These are phyloP conservation scores for Drosophila baimaii DNA, from an alignment of 1,140 invertebrate genomes.

Conservation along the genomic window DNA sequence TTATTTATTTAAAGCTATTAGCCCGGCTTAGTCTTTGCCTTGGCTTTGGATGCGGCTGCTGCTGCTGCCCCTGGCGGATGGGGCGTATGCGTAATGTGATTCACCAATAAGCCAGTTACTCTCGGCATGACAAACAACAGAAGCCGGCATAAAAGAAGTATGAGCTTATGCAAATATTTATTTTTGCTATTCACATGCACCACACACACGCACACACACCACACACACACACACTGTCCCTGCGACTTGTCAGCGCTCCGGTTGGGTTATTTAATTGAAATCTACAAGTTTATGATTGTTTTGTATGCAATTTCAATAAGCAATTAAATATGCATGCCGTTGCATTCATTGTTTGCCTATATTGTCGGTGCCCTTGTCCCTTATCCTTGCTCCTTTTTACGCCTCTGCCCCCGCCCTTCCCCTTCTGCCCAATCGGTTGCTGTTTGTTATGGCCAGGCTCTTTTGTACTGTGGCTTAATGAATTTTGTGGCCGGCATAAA, in stretches of 20 bases:
- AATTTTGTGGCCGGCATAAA: slow-evolving; percentile 66
- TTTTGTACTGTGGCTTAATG: slow-evolving; percentile 66
- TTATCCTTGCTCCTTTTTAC: slow-evolving; percentile 5
- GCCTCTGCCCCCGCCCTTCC: not conserved
- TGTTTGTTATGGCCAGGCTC: slow-evolving; percentile 64
- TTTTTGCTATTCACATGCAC: slow-evolving; percentile 49
- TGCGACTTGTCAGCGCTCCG: slow-evolving; percentile 37
- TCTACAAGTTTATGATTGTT: slow-evolving; percentile 72
- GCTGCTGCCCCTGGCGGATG: slow-evolving; percentile 2
- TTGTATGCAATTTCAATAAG: slow-evolving; percentile 62
- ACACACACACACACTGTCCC: slow-evolving; percentile 18
- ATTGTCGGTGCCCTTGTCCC: slow-evolving; percentile 31
- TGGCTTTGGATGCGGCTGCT: slow-evolving; percentile 19
- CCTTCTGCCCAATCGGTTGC: slow-evolving; percentile 25
- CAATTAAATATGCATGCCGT: slow-evolving; percentile 68
- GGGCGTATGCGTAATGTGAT: slow-evolving; percentile 49
- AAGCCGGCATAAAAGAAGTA: slow-evolving; percentile 24
- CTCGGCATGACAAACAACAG: slow-evolving; percentile 15
- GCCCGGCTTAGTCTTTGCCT: slow-evolving; percentile 45
- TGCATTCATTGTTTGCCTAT: slow-evolving; percentile 64
- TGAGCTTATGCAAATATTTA: slow-evolving; percentile 45
- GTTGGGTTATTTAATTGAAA: slow-evolving; percentile 69
- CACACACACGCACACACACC: slow-evolving; percentile 21
- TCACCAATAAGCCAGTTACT: slow-evolving; percentile 52
- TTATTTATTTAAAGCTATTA: slow-evolving; percentile 77